Percentiles rank a stretch among this genome's conserved stretches.
Evolutionary conservation across 2,113 vertebrate genomes (phyloP).

Genomic region (Psilopsiagon aurifrons): DNA sequence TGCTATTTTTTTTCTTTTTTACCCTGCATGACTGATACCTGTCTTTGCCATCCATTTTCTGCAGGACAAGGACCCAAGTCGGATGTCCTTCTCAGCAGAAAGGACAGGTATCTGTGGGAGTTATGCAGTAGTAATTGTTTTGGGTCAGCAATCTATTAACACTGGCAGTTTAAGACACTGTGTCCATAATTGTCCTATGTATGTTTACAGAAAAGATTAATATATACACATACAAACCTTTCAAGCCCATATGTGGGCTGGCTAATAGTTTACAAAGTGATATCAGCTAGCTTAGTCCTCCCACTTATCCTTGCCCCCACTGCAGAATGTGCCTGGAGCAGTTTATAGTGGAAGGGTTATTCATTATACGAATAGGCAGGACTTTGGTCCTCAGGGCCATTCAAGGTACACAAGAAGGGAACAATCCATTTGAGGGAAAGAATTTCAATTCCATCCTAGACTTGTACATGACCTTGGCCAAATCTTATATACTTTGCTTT

Average conservation of each 20-base stretch:
- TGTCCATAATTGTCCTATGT: constrained; percentile 8
- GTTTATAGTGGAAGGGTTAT: constrained; percentile 13
- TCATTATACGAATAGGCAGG: not conserved
- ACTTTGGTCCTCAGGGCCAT: not conserved
- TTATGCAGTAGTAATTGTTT: not conserved
- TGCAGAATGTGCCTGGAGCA: not conserved
- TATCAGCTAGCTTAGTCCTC: constrained; percentile 34
- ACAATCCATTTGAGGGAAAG: not conserved
- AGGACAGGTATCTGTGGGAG: constrained; percentile 34
- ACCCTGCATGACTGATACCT: not conserved
- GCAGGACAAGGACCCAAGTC: not conserved
- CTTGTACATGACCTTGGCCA: not conserved
- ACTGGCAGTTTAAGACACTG: not conserved
- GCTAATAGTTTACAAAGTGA: constrained; percentile 55
- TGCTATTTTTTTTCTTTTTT: not conserved
- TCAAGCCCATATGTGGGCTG: constrained; percentile 35
- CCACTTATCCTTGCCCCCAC: not conserved
- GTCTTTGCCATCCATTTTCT: not conserved
- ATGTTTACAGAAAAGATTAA: constrained; percentile 43
- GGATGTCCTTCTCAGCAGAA: constrained; percentile 22
- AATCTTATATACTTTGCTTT: not conserved
- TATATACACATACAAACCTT: constrained; percentile 1
- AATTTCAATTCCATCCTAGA: not conserved
- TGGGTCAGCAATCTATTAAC: constrained; percentile 37
- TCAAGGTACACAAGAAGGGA: not conserved